Conservation (phyloP, 1,140 invertebrate species). For the Hetaerina americana region DNA sequence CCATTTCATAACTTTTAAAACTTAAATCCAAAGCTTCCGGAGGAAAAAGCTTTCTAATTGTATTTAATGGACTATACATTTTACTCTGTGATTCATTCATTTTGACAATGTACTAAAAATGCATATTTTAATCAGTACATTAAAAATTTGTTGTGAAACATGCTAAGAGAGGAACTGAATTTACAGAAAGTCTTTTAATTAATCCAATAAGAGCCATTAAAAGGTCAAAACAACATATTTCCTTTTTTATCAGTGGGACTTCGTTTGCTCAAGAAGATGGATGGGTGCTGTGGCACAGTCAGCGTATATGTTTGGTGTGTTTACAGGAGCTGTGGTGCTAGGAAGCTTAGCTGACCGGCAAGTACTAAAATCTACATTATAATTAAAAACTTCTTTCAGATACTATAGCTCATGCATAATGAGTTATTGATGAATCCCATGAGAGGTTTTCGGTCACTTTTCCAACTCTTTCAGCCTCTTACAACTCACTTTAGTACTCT, state of each 20-base stretch:
- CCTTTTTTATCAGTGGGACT: conserved; percentile 47
- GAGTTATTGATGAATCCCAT: too few species aligned
- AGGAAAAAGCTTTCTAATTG: too few species aligned
- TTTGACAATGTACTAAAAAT: not conserved
- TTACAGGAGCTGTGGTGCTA: conserved; percentile 68
- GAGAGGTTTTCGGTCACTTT: too few species aligned
- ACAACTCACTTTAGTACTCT: too few species aligned
- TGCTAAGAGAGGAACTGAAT: not conserved
- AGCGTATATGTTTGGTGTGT: conserved; percentile 80
- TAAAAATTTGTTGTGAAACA: not conserved
- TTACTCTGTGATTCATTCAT: not conserved
- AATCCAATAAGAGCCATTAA: conserved; percentile 3
- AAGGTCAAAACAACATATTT: conserved; percentile 2
- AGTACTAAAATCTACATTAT: conserved; percentile 19
- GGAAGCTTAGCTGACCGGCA: conserved; percentile 74
- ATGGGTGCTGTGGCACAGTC: conserved; percentile 65
- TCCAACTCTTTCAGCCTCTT: too few species aligned
- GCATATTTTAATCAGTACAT: not conserved
- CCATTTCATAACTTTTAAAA: too few species aligned
- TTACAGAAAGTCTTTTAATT: not conserved
- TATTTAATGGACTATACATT: conserved; percentile 3
- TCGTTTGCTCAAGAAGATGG: conserved; percentile 72
- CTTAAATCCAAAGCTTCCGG: too few species aligned
- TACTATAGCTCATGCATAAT: too few species aligned
- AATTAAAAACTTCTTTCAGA: too few species aligned